Evolutionary conservation across 2,888 invertebrate genomes (phyloP), one percentile per base, ranked within the genome.

Genomic region (Caenorhabditis virilis): DNA sequence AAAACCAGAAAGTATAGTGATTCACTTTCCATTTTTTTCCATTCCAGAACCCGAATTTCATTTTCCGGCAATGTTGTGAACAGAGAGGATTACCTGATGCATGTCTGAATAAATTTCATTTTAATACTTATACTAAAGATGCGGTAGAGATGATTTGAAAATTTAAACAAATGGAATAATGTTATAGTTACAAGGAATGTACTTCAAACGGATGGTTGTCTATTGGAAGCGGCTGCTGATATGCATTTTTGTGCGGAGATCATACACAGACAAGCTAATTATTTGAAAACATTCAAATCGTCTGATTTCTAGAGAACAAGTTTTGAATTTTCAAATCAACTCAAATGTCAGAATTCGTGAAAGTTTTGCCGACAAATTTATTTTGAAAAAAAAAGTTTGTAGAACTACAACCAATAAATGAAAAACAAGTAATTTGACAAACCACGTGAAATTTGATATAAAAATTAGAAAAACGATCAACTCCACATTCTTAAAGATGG

Each of bases 61-160:
- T 82, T 35, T 81, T 81, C 72, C 77, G 79, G 16, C 78, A 82
- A 55, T 81, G 81, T 51, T 81, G 81, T 45, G 81, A 81, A 67
- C 78, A 82, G 52, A 58, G 81, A 15, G 72, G 70, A 15, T 68
- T 81, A 16, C 81, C 81, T 1, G 81, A 81, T 45, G 69, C 79
- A 1, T 81, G 81, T 49, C 63, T 82, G 25, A 64, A 59, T 38
- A 81, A 82, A 48, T 81, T 81, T 39, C 72, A 82, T 48, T 81
- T 79, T 65, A 80, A 80, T 55, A 59, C 68, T 2, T 81, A 72
- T 60, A 79, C 77, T 15, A 82, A 78, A 38, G 79, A 81, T 56
- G 65, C 74, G 43, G 79, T 78, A 25, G 36, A 56, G 42, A 1
- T 6, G 16, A 11, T 23, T 38, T 49, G 15, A 18, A 6, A 16